Evolutionary conservation across 2,797 vertebrate genomes (phyloP).

Genomic region (Phaenicophaeus curvirostris): DNA sequence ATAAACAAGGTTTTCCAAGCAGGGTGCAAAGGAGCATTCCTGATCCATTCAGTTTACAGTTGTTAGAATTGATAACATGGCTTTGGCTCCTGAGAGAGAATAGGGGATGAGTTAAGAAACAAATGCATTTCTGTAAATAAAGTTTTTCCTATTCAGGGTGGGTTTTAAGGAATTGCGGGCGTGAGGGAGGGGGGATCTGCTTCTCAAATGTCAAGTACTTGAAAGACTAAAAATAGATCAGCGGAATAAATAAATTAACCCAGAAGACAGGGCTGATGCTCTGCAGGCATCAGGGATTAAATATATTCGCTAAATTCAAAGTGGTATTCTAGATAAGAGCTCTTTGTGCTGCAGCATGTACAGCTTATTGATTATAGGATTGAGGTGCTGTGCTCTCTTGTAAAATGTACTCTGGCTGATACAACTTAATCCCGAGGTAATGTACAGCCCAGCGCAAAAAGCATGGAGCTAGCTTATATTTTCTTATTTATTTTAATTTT

Average conservation of each 20-base stretch:
- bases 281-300: slow-evolving; percentile 55
- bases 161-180: not conserved
- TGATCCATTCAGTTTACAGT: not conserved
- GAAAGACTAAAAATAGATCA: slow-evolving; percentile 53
- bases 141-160: not conserved
- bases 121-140: not conserved
- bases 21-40: not conserved
- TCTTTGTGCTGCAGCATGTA: slow-evolving; percentile 64
- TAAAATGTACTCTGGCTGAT: slow-evolving; percentile 4
- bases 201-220: slow-evolving; percentile 48
- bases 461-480: not conserved
- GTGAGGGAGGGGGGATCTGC: not conserved
- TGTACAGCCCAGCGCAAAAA: not conserved
- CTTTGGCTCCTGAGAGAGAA: not conserved
- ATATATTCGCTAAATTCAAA: slow-evolving; percentile 49
- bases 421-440: not conserved
- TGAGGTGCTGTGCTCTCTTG: slow-evolving; percentile 48
- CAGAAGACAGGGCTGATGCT: slow-evolving; percentile 39
- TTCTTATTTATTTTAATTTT: not conserved
- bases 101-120: not conserved
- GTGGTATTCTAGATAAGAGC: slow-evolving; percentile 53
- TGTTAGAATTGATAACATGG: not conserved
- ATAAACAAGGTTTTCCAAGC: not conserved
- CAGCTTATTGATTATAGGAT: slow-evolving; percentile 51
- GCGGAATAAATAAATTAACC: slow-evolving; percentile 58